Conservation (phyloP, 1,140 invertebrate species). For the Chrysomallon squamiferum region DNA sequence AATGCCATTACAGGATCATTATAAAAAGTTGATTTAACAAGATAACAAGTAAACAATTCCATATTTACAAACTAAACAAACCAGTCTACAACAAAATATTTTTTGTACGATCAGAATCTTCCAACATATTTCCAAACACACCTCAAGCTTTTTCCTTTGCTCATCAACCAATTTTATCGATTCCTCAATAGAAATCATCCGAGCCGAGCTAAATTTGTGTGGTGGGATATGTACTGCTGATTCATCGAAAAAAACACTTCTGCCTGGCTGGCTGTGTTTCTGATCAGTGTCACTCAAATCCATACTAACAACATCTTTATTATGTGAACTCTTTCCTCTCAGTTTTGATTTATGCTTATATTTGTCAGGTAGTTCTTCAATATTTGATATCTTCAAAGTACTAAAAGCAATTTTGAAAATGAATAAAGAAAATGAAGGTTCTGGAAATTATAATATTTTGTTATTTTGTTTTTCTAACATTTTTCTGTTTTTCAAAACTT, state of each 20-base stretch:
- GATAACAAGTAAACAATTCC: too few species aligned
- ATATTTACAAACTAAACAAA: too few species aligned
- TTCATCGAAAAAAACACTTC: background rate
- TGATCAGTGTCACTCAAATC: background rate
- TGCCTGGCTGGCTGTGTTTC: background rate
- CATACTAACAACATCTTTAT: too few species aligned
- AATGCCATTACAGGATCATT: too few species aligned
- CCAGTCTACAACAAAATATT: too few species aligned
- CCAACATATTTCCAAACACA: background rate
- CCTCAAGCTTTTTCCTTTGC: background rate
- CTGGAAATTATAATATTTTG: too few species aligned
- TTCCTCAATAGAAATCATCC: conserved; percentile 1
- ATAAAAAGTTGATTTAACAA: too few species aligned
- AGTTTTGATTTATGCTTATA: background rate
- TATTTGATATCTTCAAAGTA: conserved; percentile 1
- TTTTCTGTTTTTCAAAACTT: too few species aligned
- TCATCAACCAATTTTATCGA: background rate
- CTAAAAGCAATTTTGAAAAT: background rate
- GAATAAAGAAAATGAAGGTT: too few species aligned
- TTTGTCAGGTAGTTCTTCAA: background rate
- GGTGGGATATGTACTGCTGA: background rate
- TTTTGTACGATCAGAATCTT: too few species aligned
- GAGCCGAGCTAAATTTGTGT: background rate
- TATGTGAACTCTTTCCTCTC: too few species aligned
- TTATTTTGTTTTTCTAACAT: too few species aligned